Evolutionary conservation across 2,888 invertebrate genomes (phyloP), one percentile per base, ranked within the genome.

Genomic region (Heliconius ethilla): DNA sequence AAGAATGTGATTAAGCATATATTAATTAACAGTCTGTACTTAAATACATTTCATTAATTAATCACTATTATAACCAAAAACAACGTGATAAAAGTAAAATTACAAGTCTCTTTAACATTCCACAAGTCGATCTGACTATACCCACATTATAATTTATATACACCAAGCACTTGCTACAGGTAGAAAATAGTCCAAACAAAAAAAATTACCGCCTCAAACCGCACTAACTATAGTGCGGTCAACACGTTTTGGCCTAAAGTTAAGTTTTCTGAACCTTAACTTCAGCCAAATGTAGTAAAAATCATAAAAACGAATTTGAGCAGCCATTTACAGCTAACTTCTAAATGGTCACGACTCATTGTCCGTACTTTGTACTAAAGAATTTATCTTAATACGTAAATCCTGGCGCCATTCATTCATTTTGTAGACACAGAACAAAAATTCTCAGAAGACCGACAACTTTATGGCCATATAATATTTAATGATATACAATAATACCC

Each of bases 371-470:
- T 51, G 15, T 51, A 51, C 51, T 75, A 77, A 75, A 76, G 33
- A 76, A 78, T 72, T 40, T 77, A 55, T 70, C 70, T 59, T 25
- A 51, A 70, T 65, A 77, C 51, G 82, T 83, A 82, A 83, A 80
- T 81, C 75, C 78, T 81, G 84, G 81, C 84, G 83, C 83, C 85
- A 83, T 83, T 83, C 84, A 83, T 85, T 83, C 81, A 82, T 78
- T 82, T 83, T 83, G 80, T 83, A 83, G 82, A 85, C 81, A 80
- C 77, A 82, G 81, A 82, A 83, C 76, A 73, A 78, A 72, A 81
- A 81, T 84, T 84, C 83, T 78, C 79, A 83, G 83, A 84, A 83
- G 72, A 76, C 75, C 75, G 78, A 72, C 80, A 67, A 74, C 55
- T 76, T 73, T 77, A 78, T 73, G 76, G 75, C 69, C 72, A 66